Conservation (phyloP, 2,113 vertebrate genomes). For the Nipponia nippon region DNA sequence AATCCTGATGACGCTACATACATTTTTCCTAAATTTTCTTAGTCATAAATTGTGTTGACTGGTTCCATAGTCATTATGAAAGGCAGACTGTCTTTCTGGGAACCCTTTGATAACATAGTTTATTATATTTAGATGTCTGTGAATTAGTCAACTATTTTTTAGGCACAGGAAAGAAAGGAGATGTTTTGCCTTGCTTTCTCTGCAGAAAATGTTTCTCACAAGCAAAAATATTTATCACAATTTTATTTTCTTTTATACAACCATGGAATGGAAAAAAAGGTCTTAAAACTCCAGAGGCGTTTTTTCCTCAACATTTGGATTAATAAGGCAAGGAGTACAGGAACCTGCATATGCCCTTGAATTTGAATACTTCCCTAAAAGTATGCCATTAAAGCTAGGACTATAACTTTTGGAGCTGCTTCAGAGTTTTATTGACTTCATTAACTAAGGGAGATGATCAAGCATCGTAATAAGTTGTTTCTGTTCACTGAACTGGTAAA, state of each 20-base stretch:
- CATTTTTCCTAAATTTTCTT: neutral
- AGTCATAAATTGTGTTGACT: neutral
- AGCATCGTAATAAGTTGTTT: neutral
- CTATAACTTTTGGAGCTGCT: neutral
- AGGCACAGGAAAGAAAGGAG: neutral
- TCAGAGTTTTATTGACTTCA: neutral
- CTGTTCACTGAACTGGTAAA: neutral
- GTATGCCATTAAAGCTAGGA: neutral
- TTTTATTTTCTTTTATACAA: neutral
- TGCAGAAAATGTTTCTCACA: neutral
- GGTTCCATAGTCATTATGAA: neutral
- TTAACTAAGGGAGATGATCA: neutral
- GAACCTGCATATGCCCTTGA: neutral
- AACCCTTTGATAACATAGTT: rapidly evolving
- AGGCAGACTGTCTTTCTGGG: neutral
- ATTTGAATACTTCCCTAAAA: neutral
- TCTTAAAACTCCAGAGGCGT: rapidly evolving
- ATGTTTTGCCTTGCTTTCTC: neutral
- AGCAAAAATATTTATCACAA: neutral
- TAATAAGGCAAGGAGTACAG: neutral
- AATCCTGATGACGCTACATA: neutral
- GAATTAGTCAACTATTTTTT: neutral
- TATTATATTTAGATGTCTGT: neutral
- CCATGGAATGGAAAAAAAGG: rapidly evolving
- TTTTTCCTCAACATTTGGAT: neutral